Conservation (phyloP, 1,140 invertebrate genomes). For the Drosophila kikkawai region DNA sequence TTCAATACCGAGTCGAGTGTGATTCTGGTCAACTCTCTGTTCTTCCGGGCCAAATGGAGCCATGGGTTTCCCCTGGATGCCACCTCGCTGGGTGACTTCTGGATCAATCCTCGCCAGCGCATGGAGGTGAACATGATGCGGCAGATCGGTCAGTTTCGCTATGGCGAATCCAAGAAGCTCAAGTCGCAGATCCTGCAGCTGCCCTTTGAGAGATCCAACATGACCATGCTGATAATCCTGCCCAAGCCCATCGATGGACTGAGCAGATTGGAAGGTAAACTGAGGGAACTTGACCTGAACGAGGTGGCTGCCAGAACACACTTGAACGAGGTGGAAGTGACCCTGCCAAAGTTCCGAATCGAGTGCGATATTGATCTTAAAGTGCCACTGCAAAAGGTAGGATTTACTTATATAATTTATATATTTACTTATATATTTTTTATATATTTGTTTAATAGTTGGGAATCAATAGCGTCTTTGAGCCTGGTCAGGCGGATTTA, state of each 20-base stretch:
- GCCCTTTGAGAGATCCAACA: constrained; percentile 86
- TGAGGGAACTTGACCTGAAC: constrained; percentile 48
- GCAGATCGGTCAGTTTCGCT: constrained; percentile 85
- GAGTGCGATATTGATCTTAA: constrained; percentile 86
- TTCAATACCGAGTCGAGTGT: constrained; percentile 83
- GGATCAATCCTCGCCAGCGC: constrained; percentile 50
- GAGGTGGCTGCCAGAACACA: constrained; percentile 71
- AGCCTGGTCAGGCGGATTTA: constrained; percentile 86
- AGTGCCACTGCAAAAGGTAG: constrained; percentile 85
- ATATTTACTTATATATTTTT: not conserved
- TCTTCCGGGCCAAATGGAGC: constrained; percentile 89
- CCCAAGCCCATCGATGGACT: constrained; percentile 87
- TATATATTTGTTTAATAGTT: constrained; percentile 82
- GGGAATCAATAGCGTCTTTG: constrained; percentile 87
- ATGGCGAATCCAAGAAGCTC: constrained; percentile 84
- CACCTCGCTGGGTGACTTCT: constrained; percentile 67
- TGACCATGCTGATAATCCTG: constrained; percentile 87
- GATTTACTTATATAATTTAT: not conserved
- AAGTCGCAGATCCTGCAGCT: constrained; percentile 86
- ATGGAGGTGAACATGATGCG: constrained; percentile 69
- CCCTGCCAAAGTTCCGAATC: constrained; percentile 88
- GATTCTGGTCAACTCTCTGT: constrained; percentile 88
- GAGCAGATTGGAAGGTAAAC: constrained; percentile 61
- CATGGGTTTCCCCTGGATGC: constrained; percentile 85
- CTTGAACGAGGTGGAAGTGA: constrained; percentile 84